These are phyloP conservation scores for Lepidochrysops patricia DNA, from an alignment of 2,888 invertebrate genomes.

Conservation along the genomic window DNA sequence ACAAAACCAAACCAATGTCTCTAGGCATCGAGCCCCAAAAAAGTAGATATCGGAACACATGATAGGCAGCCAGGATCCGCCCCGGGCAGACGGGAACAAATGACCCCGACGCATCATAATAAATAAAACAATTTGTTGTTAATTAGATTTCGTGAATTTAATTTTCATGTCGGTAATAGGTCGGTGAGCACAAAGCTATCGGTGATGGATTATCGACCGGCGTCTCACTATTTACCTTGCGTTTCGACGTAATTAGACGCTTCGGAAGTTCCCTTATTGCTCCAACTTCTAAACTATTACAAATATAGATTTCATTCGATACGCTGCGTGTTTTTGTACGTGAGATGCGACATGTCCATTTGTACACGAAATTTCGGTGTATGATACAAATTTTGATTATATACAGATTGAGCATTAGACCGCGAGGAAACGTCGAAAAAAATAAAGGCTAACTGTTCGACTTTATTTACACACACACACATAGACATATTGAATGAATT, in stretches of 20 bases:
- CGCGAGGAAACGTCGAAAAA: too few species aligned
- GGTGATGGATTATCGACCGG: conserved; percentile 71
- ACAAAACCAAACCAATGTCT: conserved; percentile 4
- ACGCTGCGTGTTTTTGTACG: conserved; percentile 35
- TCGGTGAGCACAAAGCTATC: conserved; percentile 74
- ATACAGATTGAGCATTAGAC: too few species aligned
- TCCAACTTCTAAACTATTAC: conserved; percentile 63
- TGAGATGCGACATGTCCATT: conserved; percentile 13
- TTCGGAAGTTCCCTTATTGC: conserved; percentile 70
- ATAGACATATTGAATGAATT: too few species aligned
- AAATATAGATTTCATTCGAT: conserved; percentile 62
- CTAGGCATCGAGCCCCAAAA: conserved; percentile 32
- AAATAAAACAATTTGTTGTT: conserved; percentile 75
- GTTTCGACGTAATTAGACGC: conserved; percentile 60
- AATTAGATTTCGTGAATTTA: conserved; percentile 76
- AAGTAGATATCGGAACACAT: conserved; percentile 33
- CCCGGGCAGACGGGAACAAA: conserved; percentile 67
- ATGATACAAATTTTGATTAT: not conserved
- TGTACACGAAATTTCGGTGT: too few species aligned
- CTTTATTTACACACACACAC: too few species aligned
- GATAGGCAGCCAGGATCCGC: conserved; percentile 60
- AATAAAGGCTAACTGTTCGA: too few species aligned
- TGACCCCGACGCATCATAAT: conserved; percentile 73
- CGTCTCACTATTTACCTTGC: conserved; percentile 65
- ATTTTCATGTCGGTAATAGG: conserved; percentile 74